Conservation (phyloP, 2,888 invertebrate genomes). For the Laothoe populi region DNA sequence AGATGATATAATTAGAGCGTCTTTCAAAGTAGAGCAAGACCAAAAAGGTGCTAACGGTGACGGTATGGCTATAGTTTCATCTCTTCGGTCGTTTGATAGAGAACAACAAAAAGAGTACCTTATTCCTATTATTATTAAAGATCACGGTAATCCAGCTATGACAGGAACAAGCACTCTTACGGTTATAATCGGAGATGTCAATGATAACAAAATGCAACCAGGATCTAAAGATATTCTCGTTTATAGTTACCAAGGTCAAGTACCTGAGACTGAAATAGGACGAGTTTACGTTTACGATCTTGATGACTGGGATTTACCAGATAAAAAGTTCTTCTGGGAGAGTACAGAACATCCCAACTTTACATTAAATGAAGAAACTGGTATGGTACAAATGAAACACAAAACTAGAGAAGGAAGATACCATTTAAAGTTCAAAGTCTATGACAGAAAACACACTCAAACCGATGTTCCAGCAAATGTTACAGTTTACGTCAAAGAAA, state of each 20-base stretch:
- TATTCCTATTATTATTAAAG: slow-evolving; percentile 98
- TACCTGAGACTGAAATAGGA: slow-evolving; percentile 96
- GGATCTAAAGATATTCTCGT: slow-evolving; percentile 98
- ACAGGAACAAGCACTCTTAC: slow-evolving; percentile 98
- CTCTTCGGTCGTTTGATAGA: slow-evolving; percentile 95
- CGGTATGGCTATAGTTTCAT: slow-evolving; percentile 98
- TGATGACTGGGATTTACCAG: slow-evolving; percentile 99
- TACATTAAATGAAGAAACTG: slow-evolving; percentile 95
- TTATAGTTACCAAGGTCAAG: slow-evolving; percentile 97
- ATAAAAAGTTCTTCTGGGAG: slow-evolving; percentile 99
- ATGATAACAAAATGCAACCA: slow-evolving; percentile 99
- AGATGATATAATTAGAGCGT: slow-evolving; percentile 96
- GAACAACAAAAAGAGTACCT: slow-evolving; percentile 98
- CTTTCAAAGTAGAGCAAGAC: slow-evolving; percentile 98
- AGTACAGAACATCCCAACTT: slow-evolving; percentile 93
- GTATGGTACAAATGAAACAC: slow-evolving; percentile 97
- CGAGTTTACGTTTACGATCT: slow-evolving; percentile 98
- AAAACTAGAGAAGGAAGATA: slow-evolving; percentile 95
- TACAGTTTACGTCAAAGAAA: slow-evolving; percentile 96
- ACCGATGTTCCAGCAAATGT: slow-evolving; percentile 98
- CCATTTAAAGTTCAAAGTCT: slow-evolving; percentile 93
- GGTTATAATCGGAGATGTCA: slow-evolving; percentile 98
- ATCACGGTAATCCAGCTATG: slow-evolving; percentile 98
- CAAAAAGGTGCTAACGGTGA: slow-evolving; percentile 98
- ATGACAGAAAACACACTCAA: slow-evolving; percentile 97